Evolutionary conservation across 2,113 vertebrate species (phyloP).

Genomic region (Nothoprocta perdicaria): DNA sequence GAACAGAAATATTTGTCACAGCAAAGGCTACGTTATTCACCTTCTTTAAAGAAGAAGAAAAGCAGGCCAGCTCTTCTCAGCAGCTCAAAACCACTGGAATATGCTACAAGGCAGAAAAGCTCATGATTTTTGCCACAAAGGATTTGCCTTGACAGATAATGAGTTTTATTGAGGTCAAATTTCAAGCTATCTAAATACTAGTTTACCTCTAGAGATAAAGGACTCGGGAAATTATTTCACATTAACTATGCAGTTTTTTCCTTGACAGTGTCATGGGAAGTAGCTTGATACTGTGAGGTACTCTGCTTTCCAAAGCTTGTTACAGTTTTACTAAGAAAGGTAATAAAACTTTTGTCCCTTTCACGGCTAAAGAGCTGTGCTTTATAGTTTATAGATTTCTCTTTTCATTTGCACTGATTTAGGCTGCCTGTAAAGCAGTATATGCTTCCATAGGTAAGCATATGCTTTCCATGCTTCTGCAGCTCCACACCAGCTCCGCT

Average conservation of each 20-base stretch:
- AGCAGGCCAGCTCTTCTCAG: not conserved
- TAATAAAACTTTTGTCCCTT: not conserved
- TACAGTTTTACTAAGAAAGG: not conserved
- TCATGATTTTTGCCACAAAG: conserved; percentile 33
- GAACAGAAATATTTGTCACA: not conserved
- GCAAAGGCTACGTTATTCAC: conserved; percentile 16
- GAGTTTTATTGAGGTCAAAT: conserved; percentile 56
- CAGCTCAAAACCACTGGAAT: not conserved
- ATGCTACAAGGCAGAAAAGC: not conserved
- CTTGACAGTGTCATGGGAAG: not conserved
- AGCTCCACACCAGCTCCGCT: accelerated
- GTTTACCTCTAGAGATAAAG: conserved; percentile 39
- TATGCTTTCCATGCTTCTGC: not conserved
- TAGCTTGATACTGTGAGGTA: not conserved
- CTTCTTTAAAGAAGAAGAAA: not conserved
- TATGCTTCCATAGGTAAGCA: too few species aligned
- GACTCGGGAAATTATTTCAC: not conserved
- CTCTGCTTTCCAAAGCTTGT: not conserved
- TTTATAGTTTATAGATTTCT: not conserved
- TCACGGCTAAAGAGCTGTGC: not conserved
- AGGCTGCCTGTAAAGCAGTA: not conserved
- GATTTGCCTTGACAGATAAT: conserved; percentile 38
- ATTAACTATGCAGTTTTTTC: not conserved
- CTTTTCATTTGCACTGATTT: not conserved
- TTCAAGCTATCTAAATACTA: conserved; percentile 50